phyloP scores from a whole-genome alignment of 2,113 vertebrate genomes.

The Alosa alosa region DNA sequence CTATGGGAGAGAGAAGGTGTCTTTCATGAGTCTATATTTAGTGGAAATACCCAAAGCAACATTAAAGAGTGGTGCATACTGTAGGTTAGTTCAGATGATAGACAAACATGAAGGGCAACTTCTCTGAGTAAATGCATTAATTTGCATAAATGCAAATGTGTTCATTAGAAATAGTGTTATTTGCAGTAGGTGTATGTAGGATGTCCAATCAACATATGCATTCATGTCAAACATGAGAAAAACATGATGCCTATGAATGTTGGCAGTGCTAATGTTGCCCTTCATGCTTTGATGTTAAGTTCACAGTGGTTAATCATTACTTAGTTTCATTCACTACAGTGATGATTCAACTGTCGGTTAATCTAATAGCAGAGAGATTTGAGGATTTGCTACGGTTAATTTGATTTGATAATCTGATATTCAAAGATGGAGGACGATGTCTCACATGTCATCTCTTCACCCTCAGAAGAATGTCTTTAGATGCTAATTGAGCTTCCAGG shows the following conservation, averaged over 20 bases:
- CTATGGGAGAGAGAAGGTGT: neutral
- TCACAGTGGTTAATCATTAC: neutral
- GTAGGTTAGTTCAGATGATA: neutral
- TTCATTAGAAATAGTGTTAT: neutral
- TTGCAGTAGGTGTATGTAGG: neutral
- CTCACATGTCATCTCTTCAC: constrained; percentile 43
- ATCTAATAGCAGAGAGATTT: neutral
- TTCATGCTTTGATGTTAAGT: neutral
- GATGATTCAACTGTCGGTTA: neutral
- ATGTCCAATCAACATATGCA: neutral
- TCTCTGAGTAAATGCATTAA: neutral
- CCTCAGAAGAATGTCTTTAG: constrained; percentile 37
- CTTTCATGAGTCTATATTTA: neutral
- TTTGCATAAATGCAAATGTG: constrained; percentile 18
- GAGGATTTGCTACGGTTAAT: neutral
- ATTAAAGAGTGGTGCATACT: neutral
- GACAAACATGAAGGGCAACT: constrained; percentile 2
- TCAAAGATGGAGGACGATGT: neutral
- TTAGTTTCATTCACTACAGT: neutral
- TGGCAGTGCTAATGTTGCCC: neutral
- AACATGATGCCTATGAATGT: neutral
- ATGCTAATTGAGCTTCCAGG: constrained; percentile 75
- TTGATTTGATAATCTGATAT: neutral
- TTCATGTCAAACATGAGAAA: neutral
- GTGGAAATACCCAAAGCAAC: neutral